Conservation (phyloP, 2,797 vertebrate genomes). For the Xenops minutus region DNA sequence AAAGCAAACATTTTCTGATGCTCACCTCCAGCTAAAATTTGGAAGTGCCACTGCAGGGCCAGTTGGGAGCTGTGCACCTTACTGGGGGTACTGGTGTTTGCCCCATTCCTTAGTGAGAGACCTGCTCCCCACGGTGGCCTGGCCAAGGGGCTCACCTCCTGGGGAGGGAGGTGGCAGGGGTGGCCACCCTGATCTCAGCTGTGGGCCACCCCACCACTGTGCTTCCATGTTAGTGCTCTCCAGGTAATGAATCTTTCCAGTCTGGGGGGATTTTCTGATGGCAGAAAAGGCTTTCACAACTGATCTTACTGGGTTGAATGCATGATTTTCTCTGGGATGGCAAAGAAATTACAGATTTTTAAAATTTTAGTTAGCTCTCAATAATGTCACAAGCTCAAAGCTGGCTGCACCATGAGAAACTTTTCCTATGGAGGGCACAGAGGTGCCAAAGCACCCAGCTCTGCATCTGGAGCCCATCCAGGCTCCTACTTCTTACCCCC, state of each 20-base stretch:
- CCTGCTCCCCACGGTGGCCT: background rate
- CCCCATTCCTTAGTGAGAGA: background rate
- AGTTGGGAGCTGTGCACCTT: background rate
- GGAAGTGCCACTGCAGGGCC: background rate
- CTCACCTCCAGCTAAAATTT: background rate
- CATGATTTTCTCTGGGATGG: background rate
- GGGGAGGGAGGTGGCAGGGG: background rate
- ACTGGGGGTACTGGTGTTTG: background rate
- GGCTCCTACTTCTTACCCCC: background rate
- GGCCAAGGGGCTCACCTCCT: background rate
- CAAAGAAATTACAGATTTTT: background rate
- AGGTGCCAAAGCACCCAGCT: background rate
- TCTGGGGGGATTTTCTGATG: background rate
- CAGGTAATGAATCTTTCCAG: background rate
- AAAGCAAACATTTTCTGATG: background rate
- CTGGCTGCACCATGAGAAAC: background rate
- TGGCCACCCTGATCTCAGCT: background rate
- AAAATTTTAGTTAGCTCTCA: background rate
- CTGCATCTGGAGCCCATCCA: background rate
- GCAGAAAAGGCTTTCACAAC: background rate
- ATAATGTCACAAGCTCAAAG: background rate
- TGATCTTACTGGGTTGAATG: background rate
- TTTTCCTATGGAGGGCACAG: background rate
- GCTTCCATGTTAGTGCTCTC: background rate
- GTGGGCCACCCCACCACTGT: rapidly evolving